Base-by-base conservation (phyloP, 2,888 invertebrate species). In the Troglohyphantes excavatus region DNA sequence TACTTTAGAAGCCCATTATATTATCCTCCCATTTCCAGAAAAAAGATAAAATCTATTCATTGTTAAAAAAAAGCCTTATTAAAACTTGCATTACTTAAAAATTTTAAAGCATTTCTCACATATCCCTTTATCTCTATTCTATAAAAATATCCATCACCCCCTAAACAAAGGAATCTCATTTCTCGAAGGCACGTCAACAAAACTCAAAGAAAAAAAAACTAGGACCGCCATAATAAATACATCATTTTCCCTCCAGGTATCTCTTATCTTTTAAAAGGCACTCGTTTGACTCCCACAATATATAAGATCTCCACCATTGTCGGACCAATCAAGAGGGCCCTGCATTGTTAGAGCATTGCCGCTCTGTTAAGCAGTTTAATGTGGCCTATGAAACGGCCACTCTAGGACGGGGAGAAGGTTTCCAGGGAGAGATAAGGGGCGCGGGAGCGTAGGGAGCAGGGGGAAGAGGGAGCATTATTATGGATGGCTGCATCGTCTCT, bases 341-440 rank as follows among this genome's bases (percentile, higher is more conserved):
- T 59, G 73, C 82, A 82, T 88, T 88, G 88, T 88, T 81, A 67
- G 72, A 88, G 67, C 75, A 29, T 88, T 82, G 67, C 72, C 82
- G 88, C 81, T 88, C 88, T 88, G 88, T 82, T 82, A 81, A 82
- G 88, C 88, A 67, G 75, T 88, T 88, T 88, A 88, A 88, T 88
- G 88, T 88, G 88, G 87, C 82, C 88, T 81, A 82, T 87, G 81
- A 88, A 88, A 88, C 72, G 81, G 75, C 88, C 81, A 68, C 88
- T 88, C 73, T 43, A 73, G 82, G 88, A 88, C 27, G 73, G 59
- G 27, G 43, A 19, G 82, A 23, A 70, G 72, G 61, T 21, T 26
- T 26, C 29, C 63, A 65, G 33, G 75, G 46, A 65, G 73, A 75
- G 73, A 72, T 72, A 75, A 84, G 75, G 53, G 70, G 72, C 9